Evolutionary conservation across 2,888 invertebrate genomes (phyloP), one percentile per base, ranked within the genome.

Genomic region (Hypolimnas misippus): DNA sequence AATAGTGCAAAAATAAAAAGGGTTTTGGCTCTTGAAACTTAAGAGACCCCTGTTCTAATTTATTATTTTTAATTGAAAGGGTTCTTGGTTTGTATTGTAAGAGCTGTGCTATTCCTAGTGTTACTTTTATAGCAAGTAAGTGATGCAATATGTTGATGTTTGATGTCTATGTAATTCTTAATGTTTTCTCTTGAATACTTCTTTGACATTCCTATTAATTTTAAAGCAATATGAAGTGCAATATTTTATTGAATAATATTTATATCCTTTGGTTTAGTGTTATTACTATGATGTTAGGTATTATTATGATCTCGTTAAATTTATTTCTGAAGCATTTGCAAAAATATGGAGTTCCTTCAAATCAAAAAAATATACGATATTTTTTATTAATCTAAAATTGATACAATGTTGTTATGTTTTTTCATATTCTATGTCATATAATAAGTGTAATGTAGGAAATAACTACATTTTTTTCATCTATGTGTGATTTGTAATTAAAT

Each of bases 401-500:
- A 51, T 49, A 58, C 56, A 67, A 50, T 59, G 21, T 59, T 62
- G 53, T 64, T n/a, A n/a, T 64, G 29, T 62, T 58, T 53, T 55
- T 38, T 51, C 29, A 61, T 62, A 63, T 62, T 58, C 60, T 65
- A 63, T 19, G 56, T 42, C 29, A 49, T 58, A 38, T 68, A 42
- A 35, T 40, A 53, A 44, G 44, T 56, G 53, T 58, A 59, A 54
- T 61, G 61, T 63, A 63, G n/a, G 42, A 46, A n/a, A 12, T 12
- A 51, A 25, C 33, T 61, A 63, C 51, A 51, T 51, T 56, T 75
- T 71, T 65, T 76, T 76, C 70, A 70, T 71, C 66, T 73, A 71
- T 70, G 82, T 82, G 87, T 85, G 86, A 38, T n/a, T 80, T 79
- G 74, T 77, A 87, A 83, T 85, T 67, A 69, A 85, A 86, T 85